Conservation (phyloP, 2,797 vertebrate species). For the Sebastes hopkinsi region DNA sequence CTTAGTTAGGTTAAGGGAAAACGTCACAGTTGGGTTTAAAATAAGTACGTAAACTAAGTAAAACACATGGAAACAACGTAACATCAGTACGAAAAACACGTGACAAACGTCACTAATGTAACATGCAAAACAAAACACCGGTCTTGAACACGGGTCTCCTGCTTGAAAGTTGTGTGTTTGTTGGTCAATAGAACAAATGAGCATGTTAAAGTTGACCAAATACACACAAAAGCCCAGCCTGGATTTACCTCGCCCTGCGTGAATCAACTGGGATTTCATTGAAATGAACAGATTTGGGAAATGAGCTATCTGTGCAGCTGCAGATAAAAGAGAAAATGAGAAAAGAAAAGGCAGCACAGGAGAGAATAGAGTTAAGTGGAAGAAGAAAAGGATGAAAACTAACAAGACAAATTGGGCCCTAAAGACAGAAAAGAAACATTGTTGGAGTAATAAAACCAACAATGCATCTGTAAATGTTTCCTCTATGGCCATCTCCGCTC, state of each 20-base stretch:
- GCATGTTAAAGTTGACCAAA: not conserved
- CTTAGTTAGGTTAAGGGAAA: too few species aligned
- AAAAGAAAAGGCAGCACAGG: not conserved
- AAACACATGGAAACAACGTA: too few species aligned
- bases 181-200: not conserved
- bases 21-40: too few species aligned
- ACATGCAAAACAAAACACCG: too few species aligned
- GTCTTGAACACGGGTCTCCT: too few species aligned
- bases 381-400: slow-evolving; percentile 10
- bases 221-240: not conserved
- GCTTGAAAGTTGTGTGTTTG: too few species aligned
- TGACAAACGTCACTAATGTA: too few species aligned
- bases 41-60: too few species aligned
- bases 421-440: not conserved
- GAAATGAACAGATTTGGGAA: not conserved
- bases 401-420: slow-evolving; percentile 39
- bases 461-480: slow-evolving; percentile 38
- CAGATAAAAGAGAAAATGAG: not conserved
- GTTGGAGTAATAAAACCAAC: slow-evolving; percentile 39
- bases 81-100: too few species aligned
- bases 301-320: not conserved
- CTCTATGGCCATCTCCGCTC: slow-evolving; percentile 20
- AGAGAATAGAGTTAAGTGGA: not conserved
- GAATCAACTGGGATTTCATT: not conserved
- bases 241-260: not conserved